Base-by-base conservation (phyloP, 2,113 vertebrate species). In the Urocolius indicus region DNA sequence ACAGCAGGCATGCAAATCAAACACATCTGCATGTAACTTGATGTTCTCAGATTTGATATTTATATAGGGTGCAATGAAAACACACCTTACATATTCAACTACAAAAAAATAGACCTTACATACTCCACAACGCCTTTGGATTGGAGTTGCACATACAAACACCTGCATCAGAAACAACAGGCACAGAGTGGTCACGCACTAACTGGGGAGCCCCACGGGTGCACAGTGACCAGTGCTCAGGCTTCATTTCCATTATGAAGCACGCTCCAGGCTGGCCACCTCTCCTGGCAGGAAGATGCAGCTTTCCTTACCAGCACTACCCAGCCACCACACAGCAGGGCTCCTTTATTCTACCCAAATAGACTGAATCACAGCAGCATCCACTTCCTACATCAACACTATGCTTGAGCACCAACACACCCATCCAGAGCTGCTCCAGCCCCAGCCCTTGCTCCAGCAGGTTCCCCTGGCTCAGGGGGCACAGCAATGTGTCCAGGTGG, bases 151-250 rank as follows among this genome's bases (percentile, higher is more conserved):
- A 58, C 15, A 7, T 9, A 38, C 24, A 41, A 63, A 74, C 41
- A 48, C 9, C n/a, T 2, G 9, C 41, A 23, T 1, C n/a, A n/a
- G 59, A 48, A 93, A 7, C 3, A n/a, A 13, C 4, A 41, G 55
- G 23, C 45, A 46, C 45, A 19, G 16, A 46, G 45, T 46, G 45
- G 16, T 15, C 45, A 46, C 45, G 45, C 45, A 46, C 12, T 19
- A 41, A 41, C 38, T 41, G 38, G 38, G 45, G 48, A 49, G 48
- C 48, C 15, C 36, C 48, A 21, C 8, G 16, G 4, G 13, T 0
- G 0, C 34, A 22, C 8, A 2, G 41, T 1, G 19, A 54, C 23
- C 43, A 21, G 49, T 20, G 2, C 7, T 62, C 26, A 1, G n/a
- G 6, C n/a, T 58, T n/a, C 19, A 51, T 32, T 27, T 15, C 66